These are phyloP conservation scores for Drosophila baimaii DNA, from an alignment of 1,140 invertebrate species.

Conservation along the genomic window DNA sequence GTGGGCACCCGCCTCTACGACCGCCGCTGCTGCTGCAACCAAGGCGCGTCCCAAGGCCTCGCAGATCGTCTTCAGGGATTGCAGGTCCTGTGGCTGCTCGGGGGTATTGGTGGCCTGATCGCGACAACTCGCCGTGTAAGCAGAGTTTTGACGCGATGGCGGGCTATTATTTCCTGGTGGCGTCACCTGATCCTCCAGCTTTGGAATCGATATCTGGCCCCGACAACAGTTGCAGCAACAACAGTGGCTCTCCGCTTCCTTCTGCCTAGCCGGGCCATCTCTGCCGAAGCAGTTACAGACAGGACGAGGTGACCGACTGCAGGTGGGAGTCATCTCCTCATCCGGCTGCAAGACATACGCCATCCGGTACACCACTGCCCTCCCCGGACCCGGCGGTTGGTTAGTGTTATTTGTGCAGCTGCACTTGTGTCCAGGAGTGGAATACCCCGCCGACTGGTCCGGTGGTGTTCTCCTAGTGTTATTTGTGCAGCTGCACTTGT, in stretches of 20 bases:
- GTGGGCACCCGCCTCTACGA: background rate
- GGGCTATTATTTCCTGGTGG: no score
- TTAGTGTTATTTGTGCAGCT: no score
- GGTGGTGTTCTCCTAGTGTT: no score
- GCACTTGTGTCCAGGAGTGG: no score
- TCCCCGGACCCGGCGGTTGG: background rate
- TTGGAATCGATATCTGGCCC: background rate
- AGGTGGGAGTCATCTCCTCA: background rate
- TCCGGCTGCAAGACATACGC: constrained; percentile 7
- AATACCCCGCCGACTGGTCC: no score
- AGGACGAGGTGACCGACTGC: background rate
- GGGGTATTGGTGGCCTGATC: constrained; percentile 21
- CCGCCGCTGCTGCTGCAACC: constrained; percentile 16
- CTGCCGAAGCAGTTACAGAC: background rate
- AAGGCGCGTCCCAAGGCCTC: constrained; percentile 30
- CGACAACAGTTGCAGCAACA: background rate
- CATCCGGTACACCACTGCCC: background rate
- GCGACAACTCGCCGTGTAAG: no score
- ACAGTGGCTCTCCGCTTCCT: background rate
- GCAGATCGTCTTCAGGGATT: constrained; percentile 22
- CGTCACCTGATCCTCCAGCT: background rate
- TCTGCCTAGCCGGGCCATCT: background rate
- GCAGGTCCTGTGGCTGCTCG: background rate
- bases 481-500: no score
- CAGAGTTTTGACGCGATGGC: no score